Conservation (phyloP, 2,888 invertebrate species). For the Reticulitermes lucifugus region DNA sequence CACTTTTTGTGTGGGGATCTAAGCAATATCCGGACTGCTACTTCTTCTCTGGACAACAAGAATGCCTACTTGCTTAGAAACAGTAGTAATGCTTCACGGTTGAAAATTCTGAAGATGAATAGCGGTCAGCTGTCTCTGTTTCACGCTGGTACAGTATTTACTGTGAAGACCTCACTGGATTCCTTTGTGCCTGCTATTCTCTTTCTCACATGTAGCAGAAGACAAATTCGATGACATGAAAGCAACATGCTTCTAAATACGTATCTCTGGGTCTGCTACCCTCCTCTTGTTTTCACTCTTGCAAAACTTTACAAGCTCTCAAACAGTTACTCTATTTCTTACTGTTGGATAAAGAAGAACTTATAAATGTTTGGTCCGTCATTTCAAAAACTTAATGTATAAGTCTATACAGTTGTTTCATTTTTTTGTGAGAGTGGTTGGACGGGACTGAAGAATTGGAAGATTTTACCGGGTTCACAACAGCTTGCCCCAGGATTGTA, state of each 20-base stretch:
- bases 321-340: neutral
- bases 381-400: too few species aligned
- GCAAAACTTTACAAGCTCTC: neutral
- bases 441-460: too few species aligned
- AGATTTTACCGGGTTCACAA: too few species aligned
- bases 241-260: slow-evolving; percentile 3
- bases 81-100: neutral
- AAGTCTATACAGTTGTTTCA: too few species aligned
- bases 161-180: slow-evolving; percentile 10
- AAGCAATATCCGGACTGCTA: neutral
- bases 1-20: neutral
- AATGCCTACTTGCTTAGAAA: neutral
- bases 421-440: too few species aligned
- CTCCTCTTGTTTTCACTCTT: neutral
- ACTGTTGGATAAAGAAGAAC: neutral
- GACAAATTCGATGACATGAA: slow-evolving; percentile 9
- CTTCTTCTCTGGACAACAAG: neutral
- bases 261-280: neutral
- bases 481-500: too few species aligned
- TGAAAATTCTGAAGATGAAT: neutral
- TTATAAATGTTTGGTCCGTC: neutral
- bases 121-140: neutral
- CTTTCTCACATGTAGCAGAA: neutral
- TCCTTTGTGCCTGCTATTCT: neutral
- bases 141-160: slow-evolving; percentile 10